Conservation (phyloP, 2,888 invertebrate genomes). For the Dione vanillae region DNA sequence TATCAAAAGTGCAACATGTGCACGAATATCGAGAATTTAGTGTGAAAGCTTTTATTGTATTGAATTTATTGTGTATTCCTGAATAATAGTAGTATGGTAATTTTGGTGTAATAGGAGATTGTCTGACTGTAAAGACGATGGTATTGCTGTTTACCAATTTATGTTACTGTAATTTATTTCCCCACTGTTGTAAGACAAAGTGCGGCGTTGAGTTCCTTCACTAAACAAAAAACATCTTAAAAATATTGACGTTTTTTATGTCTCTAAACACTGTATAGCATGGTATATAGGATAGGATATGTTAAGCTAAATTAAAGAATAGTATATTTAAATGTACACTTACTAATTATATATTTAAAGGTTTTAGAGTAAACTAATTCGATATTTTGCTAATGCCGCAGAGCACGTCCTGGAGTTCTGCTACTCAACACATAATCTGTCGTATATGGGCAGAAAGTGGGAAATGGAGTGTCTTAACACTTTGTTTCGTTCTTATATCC, state of each 20-base stretch:
- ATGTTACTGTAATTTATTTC: background rate
- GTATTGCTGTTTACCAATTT: background rate
- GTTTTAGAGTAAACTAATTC: too few relatives aligned
- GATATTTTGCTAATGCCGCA: too few relatives aligned
- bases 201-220: background rate
- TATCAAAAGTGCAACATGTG: conserved; percentile 18
- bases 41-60: conserved; percentile 10
- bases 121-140: background rate
- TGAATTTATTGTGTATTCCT: background rate
- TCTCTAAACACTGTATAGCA: too few relatives aligned
- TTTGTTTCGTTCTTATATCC: too few relatives aligned
- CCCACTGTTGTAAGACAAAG: background rate
- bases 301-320: too few relatives aligned
- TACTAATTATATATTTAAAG: too few relatives aligned
- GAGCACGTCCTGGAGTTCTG: background rate
- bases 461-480: background rate
- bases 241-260: too few relatives aligned
- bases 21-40: background rate
- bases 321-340: too few relatives aligned
- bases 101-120: background rate
- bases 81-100: too few relatives aligned
- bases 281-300: too few relatives aligned
- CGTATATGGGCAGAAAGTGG: too few relatives aligned
- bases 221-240: too few relatives aligned
- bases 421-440: background rate